Evolutionary conservation across 2,113 vertebrate genomes (phyloP).

Genomic region (Mungos mungo): DNA sequence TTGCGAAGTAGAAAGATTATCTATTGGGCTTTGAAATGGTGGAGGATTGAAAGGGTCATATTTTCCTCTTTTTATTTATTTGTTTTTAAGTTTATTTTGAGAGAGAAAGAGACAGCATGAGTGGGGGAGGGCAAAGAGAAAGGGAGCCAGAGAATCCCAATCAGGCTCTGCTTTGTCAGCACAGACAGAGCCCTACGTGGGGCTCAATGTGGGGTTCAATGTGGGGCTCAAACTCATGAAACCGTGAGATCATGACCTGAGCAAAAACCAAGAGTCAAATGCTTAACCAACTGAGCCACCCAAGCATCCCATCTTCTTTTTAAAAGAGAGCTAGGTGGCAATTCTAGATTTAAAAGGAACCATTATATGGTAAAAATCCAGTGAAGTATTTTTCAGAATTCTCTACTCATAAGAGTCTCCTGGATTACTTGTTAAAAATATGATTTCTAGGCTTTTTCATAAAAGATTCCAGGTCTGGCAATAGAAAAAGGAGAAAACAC

Average conservation of each 20-base stretch:
- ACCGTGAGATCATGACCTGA: too few relatives aligned
- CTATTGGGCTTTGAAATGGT: neutral
- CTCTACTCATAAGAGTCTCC: neutral
- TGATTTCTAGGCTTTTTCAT: neutral
- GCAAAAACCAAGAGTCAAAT: too few relatives aligned
- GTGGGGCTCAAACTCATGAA: too few relatives aligned
- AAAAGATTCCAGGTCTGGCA: neutral
- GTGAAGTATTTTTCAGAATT: neutral
- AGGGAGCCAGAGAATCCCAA: too few relatives aligned
- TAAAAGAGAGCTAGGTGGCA: neutral
- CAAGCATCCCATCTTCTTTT: neutral
- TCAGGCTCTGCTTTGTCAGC: too few relatives aligned
- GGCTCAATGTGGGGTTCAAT: too few relatives aligned
- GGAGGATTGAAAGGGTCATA: neutral
- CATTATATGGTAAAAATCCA: neutral
- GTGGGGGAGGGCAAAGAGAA: too few relatives aligned
- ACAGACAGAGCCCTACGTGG: too few relatives aligned
- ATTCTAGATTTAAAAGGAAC: neutral
- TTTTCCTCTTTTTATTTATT: neutral
- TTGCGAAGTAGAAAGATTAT: neutral
- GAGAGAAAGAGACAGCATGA: too few relatives aligned
- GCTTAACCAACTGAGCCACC: too few relatives aligned
- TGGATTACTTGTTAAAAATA: conserved; percentile 7
- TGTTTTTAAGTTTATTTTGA: too few relatives aligned
- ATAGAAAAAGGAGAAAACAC: neutral